Base-by-base conservation (phyloP, 2,888 invertebrate genomes). In the Catonia carolina region DNA sequence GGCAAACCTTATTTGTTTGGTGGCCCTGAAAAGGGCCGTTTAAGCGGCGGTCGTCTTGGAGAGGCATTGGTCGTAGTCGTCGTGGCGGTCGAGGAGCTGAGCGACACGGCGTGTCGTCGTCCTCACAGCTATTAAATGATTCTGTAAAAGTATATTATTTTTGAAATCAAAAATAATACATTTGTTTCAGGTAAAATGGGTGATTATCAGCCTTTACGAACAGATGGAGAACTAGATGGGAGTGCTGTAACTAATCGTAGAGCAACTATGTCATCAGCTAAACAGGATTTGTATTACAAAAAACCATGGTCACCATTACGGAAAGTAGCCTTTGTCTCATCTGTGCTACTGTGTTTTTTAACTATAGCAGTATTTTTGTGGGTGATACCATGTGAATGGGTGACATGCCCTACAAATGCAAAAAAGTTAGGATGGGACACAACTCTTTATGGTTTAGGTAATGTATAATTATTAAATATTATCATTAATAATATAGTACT, bases 341-440 rank as follows among this genome's bases (percentile, higher is more conserved):
- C 89, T 1, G 80, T 89, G 61, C 69, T 86, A 42, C 70, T 85
- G 51, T 90, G 86, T 68, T 72, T 86, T 60, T 74, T 84, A 58
- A 85, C 85, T 6, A 81, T 86, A 49, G 74, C 88, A 39, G 78
- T 84, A 67, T 91, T 87, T 69, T 73, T 86, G 5, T 88, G 85
- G 84, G 80, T 84, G 12, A 73, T 85, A 64, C 89, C 89, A 0
- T 90, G 89, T 67, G 83, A 85, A 67, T 78, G 78, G 5, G 79
- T 81, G 14, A 80, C 83, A 52, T 89, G 89, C 64, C 78, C 82
- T 17, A 62, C 57, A 1, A 56, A 39, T 37, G 20, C 68, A 17
- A 52, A 65, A 7, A 55, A 66, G 10, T 17, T 65, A 67, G 69
- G 73, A 0, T 74, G 74, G 74, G 73, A 73, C 47, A 70, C 69